These are phyloP conservation scores for Neotoxoptera formosana DNA, from an alignment of 1,140 invertebrate species.

Conservation along the genomic window DNA sequence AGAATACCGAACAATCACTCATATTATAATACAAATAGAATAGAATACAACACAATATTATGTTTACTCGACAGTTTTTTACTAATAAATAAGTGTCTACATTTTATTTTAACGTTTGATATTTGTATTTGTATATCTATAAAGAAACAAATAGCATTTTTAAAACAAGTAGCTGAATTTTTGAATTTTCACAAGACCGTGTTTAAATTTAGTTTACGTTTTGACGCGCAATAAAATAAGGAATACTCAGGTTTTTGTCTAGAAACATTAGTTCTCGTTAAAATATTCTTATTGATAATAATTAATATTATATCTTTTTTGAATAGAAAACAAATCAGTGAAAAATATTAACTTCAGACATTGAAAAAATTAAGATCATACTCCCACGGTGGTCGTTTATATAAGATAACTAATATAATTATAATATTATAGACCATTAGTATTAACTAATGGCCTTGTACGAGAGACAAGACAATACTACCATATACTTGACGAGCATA, in stretches of 20 bases:
- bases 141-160: neutral
- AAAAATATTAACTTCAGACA: neutral
- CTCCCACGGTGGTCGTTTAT: neutral
- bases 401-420: too few relatives aligned
- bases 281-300: neutral
- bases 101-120: neutral
- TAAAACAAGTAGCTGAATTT: neutral
- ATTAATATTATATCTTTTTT: neutral
- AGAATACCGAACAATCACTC: neutral
- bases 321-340: neutral
- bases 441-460: neutral
- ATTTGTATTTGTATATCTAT: neutral
- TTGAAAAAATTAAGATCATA: neutral
- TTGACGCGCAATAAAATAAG: neutral
- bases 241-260: neutral
- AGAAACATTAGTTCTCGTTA: neutral
- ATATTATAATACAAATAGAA: neutral
- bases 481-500: neutral
- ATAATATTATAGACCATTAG: too few relatives aligned
- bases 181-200: neutral
- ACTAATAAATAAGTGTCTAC: neutral
- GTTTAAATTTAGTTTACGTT: neutral
- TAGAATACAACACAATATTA: neutral
- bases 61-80: neutral
- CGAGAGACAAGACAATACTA: neutral